These are phyloP conservation scores for Egretta garzetta DNA, from an alignment of 2,113 vertebrate species.

Conservation along the genomic window DNA sequence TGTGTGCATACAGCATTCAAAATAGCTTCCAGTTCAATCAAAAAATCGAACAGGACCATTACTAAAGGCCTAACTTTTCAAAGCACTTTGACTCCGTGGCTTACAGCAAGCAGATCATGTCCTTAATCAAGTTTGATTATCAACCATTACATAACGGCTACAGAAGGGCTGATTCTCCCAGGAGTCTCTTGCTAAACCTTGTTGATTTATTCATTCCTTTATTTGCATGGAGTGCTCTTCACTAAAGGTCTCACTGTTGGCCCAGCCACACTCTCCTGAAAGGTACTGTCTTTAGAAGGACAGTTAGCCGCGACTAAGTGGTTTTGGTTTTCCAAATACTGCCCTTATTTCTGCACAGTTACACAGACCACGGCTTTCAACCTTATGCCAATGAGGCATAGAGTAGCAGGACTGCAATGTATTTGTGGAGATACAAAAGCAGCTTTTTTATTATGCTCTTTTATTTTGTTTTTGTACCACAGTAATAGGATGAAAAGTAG, in stretches of 20 bases:
- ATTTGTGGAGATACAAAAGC: not conserved
- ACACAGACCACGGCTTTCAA: not conserved
- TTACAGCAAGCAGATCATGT: not conserved
- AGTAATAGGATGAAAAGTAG: not conserved
- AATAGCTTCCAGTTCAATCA: not conserved
- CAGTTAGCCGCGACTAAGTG: not conserved
- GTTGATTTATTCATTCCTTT: not conserved
- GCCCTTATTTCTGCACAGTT: not conserved
- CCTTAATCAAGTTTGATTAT: constrained; percentile 17
- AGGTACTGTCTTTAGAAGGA: not conserved
- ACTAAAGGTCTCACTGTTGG: not conserved
- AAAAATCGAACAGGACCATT: not conserved
- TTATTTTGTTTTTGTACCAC: not conserved
- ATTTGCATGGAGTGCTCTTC: not conserved
- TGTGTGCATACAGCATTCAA: not conserved
- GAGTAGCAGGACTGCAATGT: not conserved
- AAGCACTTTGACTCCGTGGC: not conserved
- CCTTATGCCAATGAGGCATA: not conserved
- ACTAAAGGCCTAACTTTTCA: not conserved
- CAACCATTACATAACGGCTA: not conserved
- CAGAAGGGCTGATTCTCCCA: not conserved
- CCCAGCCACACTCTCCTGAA: not conserved
- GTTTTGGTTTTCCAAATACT: not conserved
- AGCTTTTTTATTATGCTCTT: accelerated
- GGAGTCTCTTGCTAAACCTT: not conserved